Base-by-base conservation (phyloP, 2,797 vertebrate species). In the Lutjanus campechanus region DNA sequence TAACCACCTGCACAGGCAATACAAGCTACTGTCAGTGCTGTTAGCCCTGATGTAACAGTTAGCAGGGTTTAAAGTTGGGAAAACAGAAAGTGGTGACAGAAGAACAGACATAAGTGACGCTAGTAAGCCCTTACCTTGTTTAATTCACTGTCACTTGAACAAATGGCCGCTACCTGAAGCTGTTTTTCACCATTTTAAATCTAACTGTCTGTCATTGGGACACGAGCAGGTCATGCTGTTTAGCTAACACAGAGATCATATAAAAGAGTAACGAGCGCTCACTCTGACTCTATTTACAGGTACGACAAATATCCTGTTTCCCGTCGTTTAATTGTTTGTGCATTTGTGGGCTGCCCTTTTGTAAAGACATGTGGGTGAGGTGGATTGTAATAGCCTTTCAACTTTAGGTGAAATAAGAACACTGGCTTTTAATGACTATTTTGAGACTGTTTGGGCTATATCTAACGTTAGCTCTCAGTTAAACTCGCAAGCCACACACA, bases 191-290 rank as follows among this genome's bases (percentile, higher is more conserved):
- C 36, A 63, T 73, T 4, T 60, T 67, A 7, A 1, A 61, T 19
- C 6, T 1, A 29, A 6, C 8, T 4, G 47, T 43, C 44, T 80
- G 83, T 87, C 84, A 91, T 82, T 85, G 79, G 25, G 19, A 67
- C n/a, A 56, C 8, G 41, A 0, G 11, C 77, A 87, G 85, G 88
- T 91, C 84, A 79, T 5, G 19, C 58, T 76, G 78, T 69, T 85
- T 66, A 54, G 81, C 82, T 88, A 88, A 89, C 67, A 46, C 59
- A 0, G 1, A 69, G 36, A 77, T 47, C 0, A 3, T 49, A 2
- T 20, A 10, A 0, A 1, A 36, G 0, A 0, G 0, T 0, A 0
- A 0, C 0, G 82, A 84, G 47, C 0, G 10, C 62, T 73, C 84
- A 83, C 92, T 89, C 79, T 16, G 46, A 0, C 1, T 4, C 0